Conservation (phyloP, 2,888 invertebrate species). For the Gibbula magus region DNA sequence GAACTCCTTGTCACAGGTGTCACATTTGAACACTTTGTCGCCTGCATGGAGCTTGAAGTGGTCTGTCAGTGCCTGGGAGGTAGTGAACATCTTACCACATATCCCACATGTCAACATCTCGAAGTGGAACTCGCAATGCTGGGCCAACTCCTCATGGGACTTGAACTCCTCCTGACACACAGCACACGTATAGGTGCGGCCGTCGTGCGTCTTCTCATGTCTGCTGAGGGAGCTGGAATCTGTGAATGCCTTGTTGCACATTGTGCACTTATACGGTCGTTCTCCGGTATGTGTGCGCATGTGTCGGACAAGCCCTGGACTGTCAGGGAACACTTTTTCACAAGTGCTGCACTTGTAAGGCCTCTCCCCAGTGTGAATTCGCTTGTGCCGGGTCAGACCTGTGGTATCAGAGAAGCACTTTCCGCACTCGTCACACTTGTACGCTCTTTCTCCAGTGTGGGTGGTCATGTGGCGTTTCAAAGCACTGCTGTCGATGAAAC, state of each 20-base stretch:
- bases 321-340: neutral
- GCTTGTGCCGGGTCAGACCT: neutral
- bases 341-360: neutral
- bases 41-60: neutral
- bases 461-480: constrained; percentile 1
- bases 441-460: constrained; percentile 25
- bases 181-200: neutral
- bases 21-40: too few relatives aligned
- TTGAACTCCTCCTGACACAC: constrained; percentile 19
- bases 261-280: neutral
- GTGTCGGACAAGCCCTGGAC: neutral
- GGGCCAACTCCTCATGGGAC: neutral
- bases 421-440: constrained; percentile 18
- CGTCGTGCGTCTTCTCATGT: constrained; percentile 2
- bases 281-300: neutral
- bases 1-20: too few relatives aligned
- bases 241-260: constrained; percentile 20
- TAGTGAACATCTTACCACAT: neutral
- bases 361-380: neutral
- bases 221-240: neutral
- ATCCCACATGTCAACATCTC: neutral
- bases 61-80: neutral
- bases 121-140: neutral
- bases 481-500: neutral
- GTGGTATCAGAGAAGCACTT: neutral